Evolutionary conservation across 2,888 invertebrate species (phyloP).

Genomic region (Hypomecis punctinalis): DNA sequence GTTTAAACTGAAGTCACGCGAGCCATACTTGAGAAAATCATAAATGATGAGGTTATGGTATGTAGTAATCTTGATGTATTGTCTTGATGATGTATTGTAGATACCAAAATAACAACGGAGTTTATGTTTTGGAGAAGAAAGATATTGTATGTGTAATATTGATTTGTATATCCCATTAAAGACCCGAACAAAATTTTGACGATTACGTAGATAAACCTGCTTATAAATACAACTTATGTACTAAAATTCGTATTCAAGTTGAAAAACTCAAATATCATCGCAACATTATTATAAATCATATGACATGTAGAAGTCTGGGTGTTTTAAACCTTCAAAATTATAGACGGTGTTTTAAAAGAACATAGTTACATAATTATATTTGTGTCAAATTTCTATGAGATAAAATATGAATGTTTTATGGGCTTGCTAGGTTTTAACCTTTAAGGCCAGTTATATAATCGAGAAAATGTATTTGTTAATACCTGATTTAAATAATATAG

Average conservation of each 20-base stretch:
- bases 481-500: slow-evolving; percentile 41
- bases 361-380: too few relatives aligned
- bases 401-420: slow-evolving; percentile 2
- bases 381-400: background rate
- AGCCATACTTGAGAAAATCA: background rate
- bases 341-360: too few relatives aligned
- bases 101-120: slow-evolving; percentile 6
- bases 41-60: background rate
- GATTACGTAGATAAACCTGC: background rate
- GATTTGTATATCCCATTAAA: slow-evolving; percentile 8
- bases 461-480: slow-evolving; percentile 31
- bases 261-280: too few relatives aligned
- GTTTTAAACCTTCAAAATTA: too few relatives aligned
- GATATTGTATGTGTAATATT: slow-evolving; percentile 1
- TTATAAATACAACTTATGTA: too few relatives aligned
- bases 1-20: background rate
- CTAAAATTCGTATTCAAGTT: too few relatives aligned
- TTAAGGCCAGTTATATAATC: slow-evolving; percentile 39
- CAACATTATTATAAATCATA: too few relatives aligned
- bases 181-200: slow-evolving; percentile 5
- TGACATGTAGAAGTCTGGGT: too few relatives aligned
- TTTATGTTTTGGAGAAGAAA: slow-evolving; percentile 2
- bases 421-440: slow-evolving; percentile 9
- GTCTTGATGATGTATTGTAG: too few relatives aligned
- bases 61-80: too few relatives aligned